Base-by-base conservation (phyloP, 1,140 invertebrate species). In the Cryptotermes secundus region DNA sequence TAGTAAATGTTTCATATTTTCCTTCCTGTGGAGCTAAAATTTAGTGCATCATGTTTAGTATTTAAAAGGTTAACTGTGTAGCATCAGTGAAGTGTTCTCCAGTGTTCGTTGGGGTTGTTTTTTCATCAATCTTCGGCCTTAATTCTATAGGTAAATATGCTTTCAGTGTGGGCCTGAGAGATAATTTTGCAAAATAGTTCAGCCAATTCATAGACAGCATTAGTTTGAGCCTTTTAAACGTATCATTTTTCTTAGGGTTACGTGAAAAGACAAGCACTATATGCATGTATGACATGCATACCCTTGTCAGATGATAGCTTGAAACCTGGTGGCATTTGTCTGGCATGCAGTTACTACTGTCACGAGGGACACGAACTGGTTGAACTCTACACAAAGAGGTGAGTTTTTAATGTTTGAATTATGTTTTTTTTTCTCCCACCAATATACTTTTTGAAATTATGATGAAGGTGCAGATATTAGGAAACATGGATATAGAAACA, bases 311-410 rank as follows among this genome's bases (percentile, higher is more conserved):
- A 89, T 7, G 90, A 93, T 87, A 88, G 91, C 31, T 88, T 89
- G 26, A 92, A 93, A 86, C 89, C 91, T 84, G 97, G 97, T 83
- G 98, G 96, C 53, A 90, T 99, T 34, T 99, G 99, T 90, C 91
- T 99, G 10, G 99, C 98, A 26, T 99, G 99, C 89, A 96, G 95
- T 87, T 95, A 97, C 86, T 93, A 95, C 86, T 99, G 99, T 88
- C 99, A 99, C 89, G 97, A 98, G 87, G 96, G 96, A 38, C 99
- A 99, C 91, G 96, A 99, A 34, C 92, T 99, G 2, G 92, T 98
- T 85, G 99, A 99, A 90, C 91, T 99, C 0, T 99, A 99, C 88
- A 99, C 99, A 0, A 99, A 99, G 91, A 93, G 97, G 92, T 92
- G 88, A 49, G 34, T 31, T 49, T 49, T 49, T 49, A 49, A 49